phyloP scores from a whole-genome alignment of 2,888 invertebrate genomes.

The Chymomyza caudatula region DNA sequence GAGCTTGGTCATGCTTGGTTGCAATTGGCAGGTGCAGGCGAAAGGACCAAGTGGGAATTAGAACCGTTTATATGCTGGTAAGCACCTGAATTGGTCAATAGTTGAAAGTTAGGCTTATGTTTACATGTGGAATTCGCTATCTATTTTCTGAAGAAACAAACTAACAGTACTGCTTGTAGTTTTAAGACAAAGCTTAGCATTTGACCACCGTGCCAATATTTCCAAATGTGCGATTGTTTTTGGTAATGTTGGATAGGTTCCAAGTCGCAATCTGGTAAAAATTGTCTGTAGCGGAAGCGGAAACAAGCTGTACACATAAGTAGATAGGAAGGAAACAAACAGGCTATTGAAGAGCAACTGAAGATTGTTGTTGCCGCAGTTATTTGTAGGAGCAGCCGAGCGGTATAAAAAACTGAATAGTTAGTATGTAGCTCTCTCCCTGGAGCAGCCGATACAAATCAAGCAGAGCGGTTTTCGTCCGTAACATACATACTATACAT shows the following conservation, averaged over 20 bases:
- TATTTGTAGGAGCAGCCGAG: not conserved
- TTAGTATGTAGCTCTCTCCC: not conserved
- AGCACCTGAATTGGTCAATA: too few relatives aligned
- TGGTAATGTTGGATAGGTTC: slow-evolving; percentile 19
- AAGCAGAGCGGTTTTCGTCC: too few relatives aligned
- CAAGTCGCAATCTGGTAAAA: slow-evolving; percentile 48
- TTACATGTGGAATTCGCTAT: too few relatives aligned
- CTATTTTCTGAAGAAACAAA: too few relatives aligned
- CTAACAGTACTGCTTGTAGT: too few relatives aligned
- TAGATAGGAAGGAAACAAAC: slow-evolving; percentile 50
- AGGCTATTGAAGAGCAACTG: slow-evolving; percentile 33
- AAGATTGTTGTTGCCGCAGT: slow-evolving; percentile 36
- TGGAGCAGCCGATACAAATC: not conserved
- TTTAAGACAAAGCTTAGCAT: too few relatives aligned
- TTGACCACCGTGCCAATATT: too few relatives aligned
- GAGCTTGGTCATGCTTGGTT: slow-evolving; percentile 11
- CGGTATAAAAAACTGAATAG: not conserved
- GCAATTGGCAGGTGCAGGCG: slow-evolving; percentile 1
- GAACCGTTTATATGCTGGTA: too few relatives aligned
- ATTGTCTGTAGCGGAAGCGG: slow-evolving; percentile 62
- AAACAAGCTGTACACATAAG: slow-evolving; percentile 62
- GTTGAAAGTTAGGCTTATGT: too few relatives aligned
- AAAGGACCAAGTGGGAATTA: not conserved
- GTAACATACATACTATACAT: not conserved
- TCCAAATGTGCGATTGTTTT: not conserved